Evolutionary conservation across 2,888 invertebrate genomes (phyloP), one percentile per base, ranked within the genome.

Genomic region (Parnassius mnemosyne): DNA sequence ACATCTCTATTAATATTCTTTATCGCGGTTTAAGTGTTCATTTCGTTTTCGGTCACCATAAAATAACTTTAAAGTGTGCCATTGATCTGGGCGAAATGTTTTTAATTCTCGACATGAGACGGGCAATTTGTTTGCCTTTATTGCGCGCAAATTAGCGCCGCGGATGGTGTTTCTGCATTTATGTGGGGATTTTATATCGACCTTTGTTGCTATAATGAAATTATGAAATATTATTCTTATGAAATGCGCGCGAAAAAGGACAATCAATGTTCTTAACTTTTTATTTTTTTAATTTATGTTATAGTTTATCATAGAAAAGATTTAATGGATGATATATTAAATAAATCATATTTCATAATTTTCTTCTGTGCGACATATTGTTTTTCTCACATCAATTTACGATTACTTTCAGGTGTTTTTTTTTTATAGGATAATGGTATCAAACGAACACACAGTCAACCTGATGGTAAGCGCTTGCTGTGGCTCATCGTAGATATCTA

Each of bases 1-100:
- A 83, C 78, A 74, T 71, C 80, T 78, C 85, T 84, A 85, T 85
- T 84, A 85, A 87, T 85, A 83, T 76, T 83, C 80, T 85, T 86
- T 82, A 87, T 86, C 79, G 80, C 73, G 73, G 76, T 77, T 84
- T 85, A 84, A 88, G 84, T 75, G 84, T 78, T 84, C 78, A 80
- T 80, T 84, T 87, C 86, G 84, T 86, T 84, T 87, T 79, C 77
- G 74, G 71, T 74, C 75, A 73, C 76, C 78, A 83, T 87, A 82
- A 84, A 87, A 80, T 77, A 65, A 75, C 78, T 83, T 81, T 79
- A 82, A 77, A 74, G 76, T 57, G 64, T 68, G 66, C 54, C 63
- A 63, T 60, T 53, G 49, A 49, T 66, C 63, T 71, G 69, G 71
- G 70, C 71, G 70, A 65, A 73, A 69, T 65, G 50, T 47, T 69